A percentile compares a stretch with the other conserved stretches of the same genome.
Evolutionary conservation across 2,888 invertebrate species (phyloP).

Genomic region (Meta bourneti): DNA sequence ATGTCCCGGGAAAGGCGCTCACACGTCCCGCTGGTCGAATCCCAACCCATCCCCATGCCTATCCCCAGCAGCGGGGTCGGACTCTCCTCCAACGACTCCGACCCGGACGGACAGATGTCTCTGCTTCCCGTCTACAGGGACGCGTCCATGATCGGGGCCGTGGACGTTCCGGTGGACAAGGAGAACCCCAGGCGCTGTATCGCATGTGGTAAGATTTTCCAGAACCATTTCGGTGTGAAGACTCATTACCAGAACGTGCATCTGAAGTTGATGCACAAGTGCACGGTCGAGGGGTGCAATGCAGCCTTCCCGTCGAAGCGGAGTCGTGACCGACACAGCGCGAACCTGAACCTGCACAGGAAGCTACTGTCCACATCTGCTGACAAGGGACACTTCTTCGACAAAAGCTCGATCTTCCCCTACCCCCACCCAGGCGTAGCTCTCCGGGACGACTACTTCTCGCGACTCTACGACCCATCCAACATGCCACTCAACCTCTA

Average conservation of each 20-base stretch:
- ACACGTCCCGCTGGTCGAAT: conserved; percentile 46
- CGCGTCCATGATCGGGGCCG: conserved; percentile 77
- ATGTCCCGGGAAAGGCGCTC: conserved; percentile 50
- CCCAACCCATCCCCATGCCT: conserved; percentile 59
- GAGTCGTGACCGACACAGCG: conserved; percentile 94
- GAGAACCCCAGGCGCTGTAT: conserved; percentile 95
- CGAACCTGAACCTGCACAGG: conserved; percentile 93
- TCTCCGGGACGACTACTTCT: conserved; percentile 89
- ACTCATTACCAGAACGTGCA: conserved; percentile 97
- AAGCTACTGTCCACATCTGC: conserved; percentile 88
- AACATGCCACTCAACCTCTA: conserved; percentile 72
- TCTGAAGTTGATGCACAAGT: conserved; percentile 96
- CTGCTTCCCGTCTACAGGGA: conserved; percentile 79
- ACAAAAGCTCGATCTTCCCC: conserved; percentile 82
- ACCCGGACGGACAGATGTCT: conserved; percentile 71
- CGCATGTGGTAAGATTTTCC: conserved; percentile 95
- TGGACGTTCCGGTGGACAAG: conserved; percentile 92
- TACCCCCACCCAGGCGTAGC: conserved; percentile 78
- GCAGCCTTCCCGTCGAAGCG: conserved; percentile 96
- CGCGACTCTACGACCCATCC: conserved; percentile 85
- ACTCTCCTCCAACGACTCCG: conserved; percentile 54
- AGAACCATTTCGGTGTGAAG: conserved; percentile 95
- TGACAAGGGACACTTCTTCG: conserved; percentile 77
- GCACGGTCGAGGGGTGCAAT: conserved; percentile 95
- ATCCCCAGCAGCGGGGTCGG: conserved; percentile 64